These are phyloP conservation scores for Falco peregrinus DNA, from an alignment of 2,797 vertebrate species.

Conservation along the genomic window DNA sequence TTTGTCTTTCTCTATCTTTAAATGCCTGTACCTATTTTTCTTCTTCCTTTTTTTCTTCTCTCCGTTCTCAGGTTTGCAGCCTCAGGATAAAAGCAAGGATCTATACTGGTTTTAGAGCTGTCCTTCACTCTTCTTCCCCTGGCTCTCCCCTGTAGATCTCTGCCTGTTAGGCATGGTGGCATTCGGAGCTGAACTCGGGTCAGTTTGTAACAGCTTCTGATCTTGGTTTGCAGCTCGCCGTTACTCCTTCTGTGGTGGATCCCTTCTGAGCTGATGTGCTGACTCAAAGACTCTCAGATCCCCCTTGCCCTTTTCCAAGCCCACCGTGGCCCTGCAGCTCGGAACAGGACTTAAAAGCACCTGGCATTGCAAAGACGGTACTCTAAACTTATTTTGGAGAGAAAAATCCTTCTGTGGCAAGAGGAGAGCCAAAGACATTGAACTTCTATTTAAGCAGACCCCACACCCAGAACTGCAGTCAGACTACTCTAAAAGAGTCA, in stretches of 20 bases:
- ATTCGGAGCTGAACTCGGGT: slow-evolving; percentile 74
- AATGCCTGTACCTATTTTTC: slow-evolving; percentile 70
- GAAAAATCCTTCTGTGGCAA: slow-evolving; percentile 21
- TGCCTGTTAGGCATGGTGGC: slow-evolving; percentile 74
- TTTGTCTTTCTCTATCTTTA: slow-evolving; percentile 70
- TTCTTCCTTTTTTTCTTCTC: slow-evolving; percentile 68
- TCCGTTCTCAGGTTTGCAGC: slow-evolving; percentile 91
- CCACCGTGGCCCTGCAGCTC: slow-evolving; percentile 46
- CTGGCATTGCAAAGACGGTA: slow-evolving; percentile 29
- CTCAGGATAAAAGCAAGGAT: slow-evolving; percentile 97
- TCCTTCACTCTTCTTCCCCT: slow-evolving; percentile 73
- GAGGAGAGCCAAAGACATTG: slow-evolving; percentile 49
- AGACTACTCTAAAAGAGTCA: slow-evolving; percentile 28
- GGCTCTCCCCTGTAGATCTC: slow-evolving; percentile 80
- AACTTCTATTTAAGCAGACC: slow-evolving; percentile 39
- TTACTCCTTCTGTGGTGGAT: slow-evolving; percentile 87
- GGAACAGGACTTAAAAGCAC: slow-evolving; percentile 65
- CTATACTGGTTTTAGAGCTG: slow-evolving; percentile 96
- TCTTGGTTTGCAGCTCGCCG: slow-evolving; percentile 96
- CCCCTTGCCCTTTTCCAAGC: slow-evolving; percentile 63
- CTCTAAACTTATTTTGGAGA: neutral
- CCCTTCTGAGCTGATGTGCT: slow-evolving; percentile 90
- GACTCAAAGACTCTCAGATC: slow-evolving; percentile 64
- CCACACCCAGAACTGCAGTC: slow-evolving; percentile 29
- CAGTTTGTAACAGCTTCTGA: slow-evolving; percentile 91